phyloP scores from a whole-genome alignment of 2,113 vertebrate genomes.

The Hippocampus mohnikei region DNA sequence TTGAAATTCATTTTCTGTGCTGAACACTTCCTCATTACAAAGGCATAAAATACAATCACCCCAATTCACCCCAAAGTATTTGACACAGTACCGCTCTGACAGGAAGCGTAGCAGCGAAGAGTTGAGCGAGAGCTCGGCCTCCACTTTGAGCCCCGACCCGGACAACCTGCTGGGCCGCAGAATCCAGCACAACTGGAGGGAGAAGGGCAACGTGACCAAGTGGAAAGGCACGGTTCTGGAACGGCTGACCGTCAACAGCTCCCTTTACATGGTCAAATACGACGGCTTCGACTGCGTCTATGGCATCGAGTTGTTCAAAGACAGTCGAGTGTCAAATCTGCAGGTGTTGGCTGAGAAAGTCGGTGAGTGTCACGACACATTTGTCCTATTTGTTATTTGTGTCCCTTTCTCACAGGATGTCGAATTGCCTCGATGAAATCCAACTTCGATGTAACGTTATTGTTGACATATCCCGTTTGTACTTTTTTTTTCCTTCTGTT shows the following conservation, averaged over 20 bases:
- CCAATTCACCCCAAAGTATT: background rate
- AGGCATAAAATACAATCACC: too few relatives aligned
- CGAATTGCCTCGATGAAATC: background rate
- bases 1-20: too few relatives aligned
- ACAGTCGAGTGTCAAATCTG: slow-evolving; percentile 74
- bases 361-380: slow-evolving; percentile 57
- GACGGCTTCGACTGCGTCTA: slow-evolving; percentile 80
- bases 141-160: slow-evolving; percentile 68
- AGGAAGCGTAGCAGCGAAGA: slow-evolving; percentile 80
- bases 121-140: slow-evolving; percentile 68
- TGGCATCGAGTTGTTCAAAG: slow-evolving; percentile 80
- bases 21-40: too few relatives aligned
- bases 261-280: slow-evolving; percentile 80
- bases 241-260: slow-evolving; percentile 72
- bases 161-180: slow-evolving; percentile 74
- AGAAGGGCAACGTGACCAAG: slow-evolving; percentile 76
- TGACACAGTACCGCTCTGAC: background rate
- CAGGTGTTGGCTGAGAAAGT: slow-evolving; percentile 76
- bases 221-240: slow-evolving; percentile 81
- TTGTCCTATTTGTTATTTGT: background rate
- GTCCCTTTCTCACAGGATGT: background rate
- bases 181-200: slow-evolving; percentile 79
- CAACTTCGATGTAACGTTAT: too few relatives aligned
- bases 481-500: too few relatives aligned
- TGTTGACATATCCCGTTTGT: too few relatives aligned